phyloP scores from a whole-genome alignment of 1,140 invertebrate species.

The Pogonus chalceus region DNA sequence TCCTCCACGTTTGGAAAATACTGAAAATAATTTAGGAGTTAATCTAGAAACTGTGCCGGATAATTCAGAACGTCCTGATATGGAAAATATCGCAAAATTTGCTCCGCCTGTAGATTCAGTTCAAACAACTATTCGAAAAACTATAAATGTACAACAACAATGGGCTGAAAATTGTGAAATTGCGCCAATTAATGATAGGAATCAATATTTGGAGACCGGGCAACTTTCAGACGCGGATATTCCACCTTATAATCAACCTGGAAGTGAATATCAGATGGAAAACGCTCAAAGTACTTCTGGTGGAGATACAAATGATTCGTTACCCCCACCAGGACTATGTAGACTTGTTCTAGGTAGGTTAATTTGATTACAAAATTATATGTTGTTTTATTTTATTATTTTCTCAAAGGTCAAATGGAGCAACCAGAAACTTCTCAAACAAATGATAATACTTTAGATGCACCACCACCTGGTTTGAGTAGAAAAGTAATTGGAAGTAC shows the following conservation, averaged over 20 bases:
- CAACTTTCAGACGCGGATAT: slow-evolving; percentile 50
- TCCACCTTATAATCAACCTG: slow-evolving; percentile 22
- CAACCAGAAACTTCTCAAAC: slow-evolving; percentile 32
- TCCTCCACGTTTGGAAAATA: slow-evolving; percentile 17
- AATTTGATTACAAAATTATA: too few species aligned
- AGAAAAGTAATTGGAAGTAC: slow-evolving; percentile 36
- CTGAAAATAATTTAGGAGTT: too few species aligned
- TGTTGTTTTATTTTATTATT: too few species aligned
- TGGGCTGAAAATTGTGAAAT: slow-evolving; percentile 45
- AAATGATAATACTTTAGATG: slow-evolving; percentile 16
- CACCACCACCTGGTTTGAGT: slow-evolving; percentile 32
- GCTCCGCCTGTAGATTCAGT: slow-evolving; percentile 11
- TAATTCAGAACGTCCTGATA: slow-evolving; percentile 51
- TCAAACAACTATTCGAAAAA: slow-evolving; percentile 2
- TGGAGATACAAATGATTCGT: slow-evolving; percentile 31
- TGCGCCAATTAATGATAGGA: slow-evolving; percentile 52
- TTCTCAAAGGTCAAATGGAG: slow-evolving; percentile 53
- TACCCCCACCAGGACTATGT: slow-evolving; percentile 48
- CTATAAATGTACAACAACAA: slow-evolving; percentile 16
- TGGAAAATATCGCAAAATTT: too few species aligned
- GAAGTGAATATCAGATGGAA: slow-evolving; percentile 7
- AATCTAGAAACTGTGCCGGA: slow-evolving; percentile 52
- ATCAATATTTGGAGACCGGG: slow-evolving; percentile 61
- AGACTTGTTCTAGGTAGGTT: slow-evolving; percentile 54
- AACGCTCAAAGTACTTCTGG: slow-evolving; percentile 7